These are phyloP conservation scores for Coenobita brevimanus DNA, from an alignment of 1,140 invertebrate species.

Conservation along the genomic window DNA sequence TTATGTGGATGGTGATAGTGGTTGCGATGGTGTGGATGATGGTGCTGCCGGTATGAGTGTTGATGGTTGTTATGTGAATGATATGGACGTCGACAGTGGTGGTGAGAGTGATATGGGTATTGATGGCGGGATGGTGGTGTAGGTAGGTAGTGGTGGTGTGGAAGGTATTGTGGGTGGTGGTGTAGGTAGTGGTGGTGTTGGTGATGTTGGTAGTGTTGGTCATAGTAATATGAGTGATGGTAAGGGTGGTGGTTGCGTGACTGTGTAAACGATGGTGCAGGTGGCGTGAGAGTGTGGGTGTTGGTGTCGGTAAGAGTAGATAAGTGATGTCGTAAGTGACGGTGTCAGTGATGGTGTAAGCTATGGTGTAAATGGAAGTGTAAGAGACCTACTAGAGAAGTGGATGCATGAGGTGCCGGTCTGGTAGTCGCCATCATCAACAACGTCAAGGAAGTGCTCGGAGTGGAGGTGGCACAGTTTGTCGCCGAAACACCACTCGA, in stretches of 20 bases:
- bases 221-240: neutral
- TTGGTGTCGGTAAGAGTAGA: neutral
- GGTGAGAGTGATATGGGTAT: neutral
- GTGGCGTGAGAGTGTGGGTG: neutral
- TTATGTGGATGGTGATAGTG: neutral
- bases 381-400: constrained; percentile 50
- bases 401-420: constrained; percentile 37
- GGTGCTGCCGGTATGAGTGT: neutral
- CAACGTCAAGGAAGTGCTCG: constrained; percentile 57
- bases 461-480: constrained; percentile 50
- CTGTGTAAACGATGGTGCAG: neutral
- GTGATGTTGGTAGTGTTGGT: neutral
- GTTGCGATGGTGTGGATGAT: neutral
- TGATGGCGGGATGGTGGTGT: neutral
- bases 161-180: neutral
- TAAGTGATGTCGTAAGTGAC: neutral
- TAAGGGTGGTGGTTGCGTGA: neutral
- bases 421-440: constrained; percentile 30
- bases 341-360: too few species aligned
- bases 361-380: too few species aligned
- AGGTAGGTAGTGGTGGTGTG: neutral
- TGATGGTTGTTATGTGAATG: neutral
- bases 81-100: neutral
- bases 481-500: constrained; percentile 40
- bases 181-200: neutral